These are phyloP conservation scores for Heliconius nattereri DNA, from an alignment of 1,140 invertebrate species.

Conservation along the genomic window DNA sequence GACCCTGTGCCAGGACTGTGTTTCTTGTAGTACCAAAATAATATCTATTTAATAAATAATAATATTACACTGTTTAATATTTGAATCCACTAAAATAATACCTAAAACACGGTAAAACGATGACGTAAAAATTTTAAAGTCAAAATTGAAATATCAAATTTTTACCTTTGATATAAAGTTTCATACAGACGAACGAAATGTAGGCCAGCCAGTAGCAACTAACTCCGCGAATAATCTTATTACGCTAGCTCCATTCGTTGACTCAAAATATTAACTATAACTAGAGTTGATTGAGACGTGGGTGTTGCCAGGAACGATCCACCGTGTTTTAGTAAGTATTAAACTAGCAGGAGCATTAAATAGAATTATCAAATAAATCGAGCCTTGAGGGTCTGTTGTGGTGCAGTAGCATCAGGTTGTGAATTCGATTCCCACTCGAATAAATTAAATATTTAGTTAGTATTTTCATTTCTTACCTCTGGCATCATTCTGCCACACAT, in stretches of 20 bases:
- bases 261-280: constrained; percentile 30
- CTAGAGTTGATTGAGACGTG: constrained; percentile 32
- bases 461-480: neutral
- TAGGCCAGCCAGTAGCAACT: constrained; percentile 1
- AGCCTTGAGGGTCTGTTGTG: no score
- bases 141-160: neutral
- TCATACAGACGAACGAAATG: neutral
- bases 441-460: neutral
- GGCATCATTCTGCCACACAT: no score
- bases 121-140: neutral
- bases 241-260: constrained; percentile 25
- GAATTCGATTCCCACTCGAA: no score
- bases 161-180: neutral
- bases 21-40: no score
- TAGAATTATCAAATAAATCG: neutral
- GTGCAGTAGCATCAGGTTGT: no score
- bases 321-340: neutral
- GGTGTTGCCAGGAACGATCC: constrained; percentile 11
- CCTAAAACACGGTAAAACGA: no score
- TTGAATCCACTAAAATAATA: no score
- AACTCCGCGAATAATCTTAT: constrained; percentile 8
- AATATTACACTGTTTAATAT: no score
- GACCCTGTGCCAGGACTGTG: no score
- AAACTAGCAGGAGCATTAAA: neutral
- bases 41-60: no score